Base-by-base conservation (phyloP, 2,888 invertebrate species). In the Agrotis segetum region DNA sequence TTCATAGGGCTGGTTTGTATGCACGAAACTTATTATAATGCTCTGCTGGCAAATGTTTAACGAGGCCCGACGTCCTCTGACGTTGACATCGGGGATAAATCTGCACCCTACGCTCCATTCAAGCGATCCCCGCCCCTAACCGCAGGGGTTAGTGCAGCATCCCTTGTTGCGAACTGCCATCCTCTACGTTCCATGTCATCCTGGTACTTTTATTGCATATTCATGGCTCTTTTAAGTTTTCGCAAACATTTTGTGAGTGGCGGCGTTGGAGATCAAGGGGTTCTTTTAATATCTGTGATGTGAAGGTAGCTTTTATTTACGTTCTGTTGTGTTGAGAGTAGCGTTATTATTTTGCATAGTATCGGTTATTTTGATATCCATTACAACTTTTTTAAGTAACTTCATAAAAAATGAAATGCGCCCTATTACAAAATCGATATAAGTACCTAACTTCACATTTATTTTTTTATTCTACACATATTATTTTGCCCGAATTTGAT, bases 201-300 rank as follows among this genome's bases (percentile, higher is more conserved):
- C 95, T 95, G 88, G 96, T 96, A 94, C 90, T 90, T 95, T 95
- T 95, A 96, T 96, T 96, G 96, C 96, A 96, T 94, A 95, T 94
- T 95, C 90, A 92, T 93, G 89, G 89, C 83, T 71, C 86, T 89
- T 90, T 90, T 88, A 85, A 83, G 79, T 89, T 93, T 95, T 95
- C 83, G 95, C 95, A 93, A 92, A 88, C 85, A 73, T 85, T 85
- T 81, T 74, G 70, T 79, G 70, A 68, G 50, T 71, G 67, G 53
- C 67, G 62, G 55, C 67, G 58, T 21, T 49, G 63, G 50, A 79
- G 71, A 60, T 64, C 79, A 71, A 50, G 34, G 61, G 63, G 59
- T 58, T 61, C 19, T 66, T 67, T 73, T 67, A 56, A 56, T 67
- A 68, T 71, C 24, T 53, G 34, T 9, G 34, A 50, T 53, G 58